These are phyloP conservation scores for Procambarus clarkii DNA, from an alignment of 1,140 invertebrate species.

Conservation along the genomic window DNA sequence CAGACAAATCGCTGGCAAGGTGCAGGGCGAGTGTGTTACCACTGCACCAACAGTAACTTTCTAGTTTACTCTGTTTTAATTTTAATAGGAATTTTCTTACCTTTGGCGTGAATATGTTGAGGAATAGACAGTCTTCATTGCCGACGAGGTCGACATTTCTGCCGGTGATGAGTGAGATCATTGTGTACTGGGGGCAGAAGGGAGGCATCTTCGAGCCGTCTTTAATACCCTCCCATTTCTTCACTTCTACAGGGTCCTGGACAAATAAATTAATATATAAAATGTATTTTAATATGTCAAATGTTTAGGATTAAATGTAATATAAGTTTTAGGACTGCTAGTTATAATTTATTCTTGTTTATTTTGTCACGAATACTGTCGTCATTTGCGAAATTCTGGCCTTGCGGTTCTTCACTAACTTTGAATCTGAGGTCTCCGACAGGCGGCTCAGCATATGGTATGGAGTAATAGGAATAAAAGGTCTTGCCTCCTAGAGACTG, in stretches of 20 bases:
- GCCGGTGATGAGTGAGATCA: not conserved
- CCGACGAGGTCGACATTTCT: conserved; percentile 76
- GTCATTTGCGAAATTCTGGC: too few species aligned
- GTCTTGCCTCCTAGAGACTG: not conserved
- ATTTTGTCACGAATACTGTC: too few species aligned
- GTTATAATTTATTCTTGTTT: too few species aligned
- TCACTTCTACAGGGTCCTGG: not conserved
- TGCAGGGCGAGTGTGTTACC: too few species aligned
- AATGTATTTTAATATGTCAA: too few species aligned
- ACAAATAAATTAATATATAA: not conserved
- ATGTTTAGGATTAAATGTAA: too few species aligned
- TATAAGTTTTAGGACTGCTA: too few species aligned
- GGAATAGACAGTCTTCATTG: conserved; percentile 95
- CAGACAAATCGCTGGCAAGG: too few species aligned
- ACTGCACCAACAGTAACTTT: too few species aligned
- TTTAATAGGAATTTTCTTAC: not conserved
- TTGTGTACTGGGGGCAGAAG: not conserved
- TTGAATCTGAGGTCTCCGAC: conserved; percentile 17
- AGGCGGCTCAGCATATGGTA: conserved; percentile 15
- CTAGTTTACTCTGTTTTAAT: too few species aligned
- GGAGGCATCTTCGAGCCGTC: conserved; percentile 12
- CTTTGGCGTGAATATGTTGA: conserved; percentile 90
- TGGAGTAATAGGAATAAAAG: conserved; percentile 6
- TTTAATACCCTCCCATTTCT: conserved; percentile 9
- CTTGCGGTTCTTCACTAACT: not conserved